phyloP scores from a whole-genome alignment of 2,797 vertebrate species.

The Pelochelys cantorii region DNA sequence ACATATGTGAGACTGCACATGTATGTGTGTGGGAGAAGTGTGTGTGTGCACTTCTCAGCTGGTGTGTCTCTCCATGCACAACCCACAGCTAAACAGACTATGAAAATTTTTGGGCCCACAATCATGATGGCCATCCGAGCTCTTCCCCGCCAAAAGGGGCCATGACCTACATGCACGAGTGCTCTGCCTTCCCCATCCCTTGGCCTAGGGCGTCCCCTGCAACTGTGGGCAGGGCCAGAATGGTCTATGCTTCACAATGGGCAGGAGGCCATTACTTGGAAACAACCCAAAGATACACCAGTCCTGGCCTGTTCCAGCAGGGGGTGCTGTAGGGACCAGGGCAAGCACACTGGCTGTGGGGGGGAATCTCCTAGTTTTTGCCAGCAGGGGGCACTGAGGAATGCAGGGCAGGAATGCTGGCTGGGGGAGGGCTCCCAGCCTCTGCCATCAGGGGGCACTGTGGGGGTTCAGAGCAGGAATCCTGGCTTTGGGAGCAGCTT shows the following conservation, averaged over 20 bases:
- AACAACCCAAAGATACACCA: neutral
- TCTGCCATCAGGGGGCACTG: neutral
- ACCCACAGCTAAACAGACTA: neutral
- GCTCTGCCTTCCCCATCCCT: neutral
- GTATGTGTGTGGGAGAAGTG: neutral
- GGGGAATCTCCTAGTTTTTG: too few species aligned
- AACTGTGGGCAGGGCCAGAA: neutral
- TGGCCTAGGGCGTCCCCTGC: too few species aligned
- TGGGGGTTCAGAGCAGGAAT: neutral
- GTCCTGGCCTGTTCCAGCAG: neutral
- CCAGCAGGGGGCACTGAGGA: constrained; percentile 30
- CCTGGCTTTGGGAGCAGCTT: neutral
- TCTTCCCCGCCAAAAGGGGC: neutral
- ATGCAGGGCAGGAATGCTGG: neutral
- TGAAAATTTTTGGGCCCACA: neutral
- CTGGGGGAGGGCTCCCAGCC: too few species aligned
- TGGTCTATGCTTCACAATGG: neutral
- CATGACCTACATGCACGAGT: neutral
- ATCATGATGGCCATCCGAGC: neutral
- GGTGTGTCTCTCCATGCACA: neutral
- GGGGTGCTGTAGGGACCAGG: too few species aligned
- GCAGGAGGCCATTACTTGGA: neutral
- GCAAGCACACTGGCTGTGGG: too few species aligned
- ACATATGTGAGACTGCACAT: too few species aligned
- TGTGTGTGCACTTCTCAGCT: neutral